Evolutionary conservation across 2,797 vertebrate species (phyloP).

Genomic region (Cichlasoma orientale): DNA sequence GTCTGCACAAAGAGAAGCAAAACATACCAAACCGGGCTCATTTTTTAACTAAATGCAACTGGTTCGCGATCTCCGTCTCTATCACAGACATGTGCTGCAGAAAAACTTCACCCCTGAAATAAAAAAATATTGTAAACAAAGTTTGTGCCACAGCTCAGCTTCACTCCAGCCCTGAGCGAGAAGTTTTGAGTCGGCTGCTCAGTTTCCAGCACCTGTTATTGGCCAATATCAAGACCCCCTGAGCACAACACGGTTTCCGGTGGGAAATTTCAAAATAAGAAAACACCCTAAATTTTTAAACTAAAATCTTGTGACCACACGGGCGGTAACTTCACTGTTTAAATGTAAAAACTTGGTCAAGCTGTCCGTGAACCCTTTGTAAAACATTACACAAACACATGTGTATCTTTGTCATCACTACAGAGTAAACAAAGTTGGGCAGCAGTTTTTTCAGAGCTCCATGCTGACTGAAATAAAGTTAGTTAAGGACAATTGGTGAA

Average conservation of each 20-base stretch:
- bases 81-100: slow-evolving; percentile 25
- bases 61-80: not conserved
- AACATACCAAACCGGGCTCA: slow-evolving; percentile 48
- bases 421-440: too few species aligned
- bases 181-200: not conserved
- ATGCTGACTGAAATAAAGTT: not conserved
- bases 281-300: too few species aligned
- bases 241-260: slow-evolving; percentile 1
- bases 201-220: not conserved
- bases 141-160: not conserved
- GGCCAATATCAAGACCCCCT: not conserved
- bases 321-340: too few species aligned
- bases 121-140: not conserved
- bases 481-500: not conserved
- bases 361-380: too few species aligned
- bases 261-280: slow-evolving; percentile 10
- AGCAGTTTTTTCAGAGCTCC: not conserved
- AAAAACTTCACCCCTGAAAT: not conserved
- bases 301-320: not conserved
- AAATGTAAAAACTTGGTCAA: too few species aligned
- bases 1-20: slow-evolving; percentile 52
- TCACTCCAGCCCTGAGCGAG: not conserved
- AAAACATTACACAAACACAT: too few species aligned
- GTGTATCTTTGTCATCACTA: too few species aligned
- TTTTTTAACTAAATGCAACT: slow-evolving; percentile 6